phyloP scores from a whole-genome alignment of 2,888 invertebrate species.

The Metopia argyrocephala region DNA sequence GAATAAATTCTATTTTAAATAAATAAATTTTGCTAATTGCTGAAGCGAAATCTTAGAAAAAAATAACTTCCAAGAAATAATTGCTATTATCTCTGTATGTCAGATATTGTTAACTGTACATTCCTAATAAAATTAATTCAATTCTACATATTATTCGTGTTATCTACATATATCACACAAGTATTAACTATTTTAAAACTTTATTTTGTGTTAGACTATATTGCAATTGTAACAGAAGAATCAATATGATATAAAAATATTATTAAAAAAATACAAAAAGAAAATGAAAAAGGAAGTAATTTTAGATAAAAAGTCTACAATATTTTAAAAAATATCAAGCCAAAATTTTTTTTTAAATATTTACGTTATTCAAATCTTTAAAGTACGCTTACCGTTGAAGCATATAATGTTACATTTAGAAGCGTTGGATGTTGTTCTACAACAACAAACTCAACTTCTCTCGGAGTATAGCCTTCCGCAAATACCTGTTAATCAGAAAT shows the following conservation, averaged over 20 bases:
- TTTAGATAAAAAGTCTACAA: conserved; percentile 50
- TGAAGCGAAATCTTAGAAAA: too few relatives aligned
- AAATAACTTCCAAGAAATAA: too few relatives aligned
- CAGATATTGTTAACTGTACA: too few relatives aligned
- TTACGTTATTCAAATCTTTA: background rate
- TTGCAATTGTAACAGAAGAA: conserved; percentile 63
- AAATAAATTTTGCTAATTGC: too few relatives aligned
- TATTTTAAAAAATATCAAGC: conserved; percentile 26
- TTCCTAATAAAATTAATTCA: too few relatives aligned
- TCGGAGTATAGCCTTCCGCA: conserved; percentile 90
- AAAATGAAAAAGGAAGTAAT: conserved; percentile 43
- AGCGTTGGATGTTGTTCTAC: conserved; percentile 91
- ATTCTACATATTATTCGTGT: too few relatives aligned
- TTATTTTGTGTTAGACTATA: conserved; percentile 67
- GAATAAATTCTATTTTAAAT: too few relatives aligned
- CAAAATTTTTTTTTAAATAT: background rate
- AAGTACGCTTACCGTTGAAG: conserved; percentile 82
- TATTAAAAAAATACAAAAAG: conserved; percentile 39
- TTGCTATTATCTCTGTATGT: too few relatives aligned
- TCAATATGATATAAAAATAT: conserved; percentile 50
- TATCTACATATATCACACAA: too few relatives aligned
- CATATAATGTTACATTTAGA: conserved; percentile 89
- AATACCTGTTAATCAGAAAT: conserved; percentile 82
- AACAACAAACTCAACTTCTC: conserved; percentile 91
- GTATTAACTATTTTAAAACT: too few relatives aligned